Base-by-base conservation (phyloP, 1,140 invertebrate species). In the Limonius californicus region DNA sequence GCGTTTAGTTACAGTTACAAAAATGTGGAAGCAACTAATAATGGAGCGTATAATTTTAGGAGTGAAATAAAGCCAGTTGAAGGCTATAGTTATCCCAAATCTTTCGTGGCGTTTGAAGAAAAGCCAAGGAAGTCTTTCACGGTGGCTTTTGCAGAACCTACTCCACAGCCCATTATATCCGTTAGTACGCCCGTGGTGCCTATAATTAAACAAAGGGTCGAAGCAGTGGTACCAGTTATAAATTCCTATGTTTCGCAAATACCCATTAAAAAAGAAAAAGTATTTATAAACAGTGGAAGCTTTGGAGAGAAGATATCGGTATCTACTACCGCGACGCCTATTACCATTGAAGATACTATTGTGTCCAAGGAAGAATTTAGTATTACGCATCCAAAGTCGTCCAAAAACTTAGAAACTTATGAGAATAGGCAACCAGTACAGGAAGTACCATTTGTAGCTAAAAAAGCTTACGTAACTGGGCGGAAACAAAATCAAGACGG, bases 381-480 rank as follows among this genome's bases (percentile, higher is more conserved):
- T 6, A 45, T 14, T 14, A 16, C 3, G 6, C 12, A 4, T 7
- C 14, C 16, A 8, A 45, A 45, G n/a, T n/a, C n/a, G n/a, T n/a
- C n/a, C n/a, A n/a, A n/a, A n/a, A n/a, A n/a, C n/a, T 8, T 8
- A 35, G 7, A 35, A 7, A 35, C 7, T 35, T n/a, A n/a, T 35
- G 32, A 7, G n/a, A 35, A 70, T 72, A 21, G 78, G 73, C 23
- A 70, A 66, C 69, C 78, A 42, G 75, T 79, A 7, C 70, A 70
- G 62, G 79, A 81, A 71, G 71, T 70, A 54, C 78, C 76, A 30
- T 79, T 81, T 59, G 78, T 78, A 53, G 78, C 79, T 67, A 63
- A 78, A 14, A 76, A 77, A 54, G 78, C 80, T 27, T 82, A 82
- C 57, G 78, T 80, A n/a, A 81, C 79, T 43, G 79, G 80, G 6